Evolutionary conservation across 2,797 vertebrate species (phyloP), one percentile per base, ranked within the genome.

Genomic region (Acrocephalus scirpaceus): DNA sequence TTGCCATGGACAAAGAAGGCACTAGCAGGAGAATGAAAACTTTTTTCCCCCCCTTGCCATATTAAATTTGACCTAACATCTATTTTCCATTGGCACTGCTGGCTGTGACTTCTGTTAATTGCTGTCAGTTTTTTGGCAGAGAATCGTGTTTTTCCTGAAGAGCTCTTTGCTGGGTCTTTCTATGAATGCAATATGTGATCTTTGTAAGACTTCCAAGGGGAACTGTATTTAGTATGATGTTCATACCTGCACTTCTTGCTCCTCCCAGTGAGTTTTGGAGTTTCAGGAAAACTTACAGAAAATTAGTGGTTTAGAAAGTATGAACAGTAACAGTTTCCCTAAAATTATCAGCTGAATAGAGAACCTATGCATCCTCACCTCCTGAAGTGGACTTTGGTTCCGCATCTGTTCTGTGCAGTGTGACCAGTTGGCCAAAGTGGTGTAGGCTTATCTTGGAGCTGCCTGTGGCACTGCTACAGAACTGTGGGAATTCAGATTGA

Each of bases 1-100:
- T 79, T 88, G 67, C 36, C 40, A 30, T 0, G 2, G 44, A 58
- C 26, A 61, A 91, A 47, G 54, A 61, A 70, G 18, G 30, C 19
- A 76, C n/a, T 36, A 51, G 36, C 13, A 85, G n/a, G 36, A 79
- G 66, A 45, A 54, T 4, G 3, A 51, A 47, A 62, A 22, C 2
- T 7, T 10, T 8, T 32, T 20, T 9, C 3, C 13, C 9, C 9
- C 5, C 6, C 3, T 42, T 47, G 21, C 34, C 5, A 0, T 57
- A 30, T 26, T 75, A 38, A 71, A 74, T 67, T 64, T 67, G 60
- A 76, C 22, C 27, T 44, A 44, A 44, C 6, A 53, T 16, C 48
- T 9, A 3, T 90, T 88, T 91, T 73, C 56, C 12, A 20, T 15
- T 50, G 47, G 22, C 45, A 13, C 42, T 76, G 16, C 19, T 19